Percentiles rank a stretch among this genome's conserved stretches.
Conservation (phyloP, 1,140 invertebrate genomes). For the Lordiphosa stackelbergi region DNA sequence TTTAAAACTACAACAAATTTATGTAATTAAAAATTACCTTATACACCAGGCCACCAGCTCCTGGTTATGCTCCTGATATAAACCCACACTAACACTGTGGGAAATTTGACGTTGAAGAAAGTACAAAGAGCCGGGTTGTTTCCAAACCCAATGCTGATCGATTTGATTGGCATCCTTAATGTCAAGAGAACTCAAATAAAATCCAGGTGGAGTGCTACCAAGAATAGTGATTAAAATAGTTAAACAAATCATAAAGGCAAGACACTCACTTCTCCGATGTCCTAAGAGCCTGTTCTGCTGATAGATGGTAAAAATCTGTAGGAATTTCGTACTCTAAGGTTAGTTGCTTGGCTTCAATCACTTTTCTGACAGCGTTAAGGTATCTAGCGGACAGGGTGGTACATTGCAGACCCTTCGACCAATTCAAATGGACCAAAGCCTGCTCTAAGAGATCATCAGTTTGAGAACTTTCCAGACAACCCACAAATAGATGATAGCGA, state of each 20-base stretch:
- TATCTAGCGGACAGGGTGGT: conserved; percentile 12
- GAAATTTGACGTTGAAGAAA: conserved; percentile 51
- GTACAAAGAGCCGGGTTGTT: conserved; percentile 44
- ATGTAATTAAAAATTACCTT: conserved; percentile 21
- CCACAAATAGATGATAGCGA: conserved; percentile 30
- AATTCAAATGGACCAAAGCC: conserved; percentile 18
- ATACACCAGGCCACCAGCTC: conserved; percentile 68
- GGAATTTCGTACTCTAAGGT: neutral
- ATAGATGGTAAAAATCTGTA: neutral
- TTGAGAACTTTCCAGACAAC: conserved; percentile 14
- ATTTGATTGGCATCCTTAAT: conserved; percentile 18
- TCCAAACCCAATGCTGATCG: conserved; percentile 43
- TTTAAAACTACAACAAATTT: neutral
- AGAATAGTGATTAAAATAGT: neutral
- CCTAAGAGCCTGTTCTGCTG: conserved; percentile 10
- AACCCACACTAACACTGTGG: conserved; percentile 48
- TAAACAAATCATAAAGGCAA: too few species aligned
- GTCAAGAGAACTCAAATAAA: conserved; percentile 14
- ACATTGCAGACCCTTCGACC: conserved; percentile 22
- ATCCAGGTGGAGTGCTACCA: conserved; percentile 27
- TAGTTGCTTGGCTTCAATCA: neutral
- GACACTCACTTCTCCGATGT: conserved; percentile 12
- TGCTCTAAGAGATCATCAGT: conserved; percentile 11
- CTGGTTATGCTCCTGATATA: conserved; percentile 33
- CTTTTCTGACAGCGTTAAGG: neutral